phyloP scores from a whole-genome alignment of 2,888 invertebrate genomes.

The Odontothrips loti region DNA sequence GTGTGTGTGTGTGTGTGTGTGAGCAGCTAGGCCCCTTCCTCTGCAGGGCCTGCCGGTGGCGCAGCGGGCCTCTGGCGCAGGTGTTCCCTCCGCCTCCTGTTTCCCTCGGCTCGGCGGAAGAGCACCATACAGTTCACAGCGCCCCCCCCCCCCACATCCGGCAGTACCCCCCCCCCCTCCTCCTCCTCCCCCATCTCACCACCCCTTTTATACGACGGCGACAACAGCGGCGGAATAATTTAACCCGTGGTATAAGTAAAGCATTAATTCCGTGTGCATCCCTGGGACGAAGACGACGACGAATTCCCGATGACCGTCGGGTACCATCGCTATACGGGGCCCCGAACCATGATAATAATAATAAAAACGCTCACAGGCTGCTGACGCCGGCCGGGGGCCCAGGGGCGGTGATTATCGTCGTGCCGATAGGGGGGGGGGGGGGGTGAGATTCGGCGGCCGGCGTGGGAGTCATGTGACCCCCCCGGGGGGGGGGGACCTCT shows the following conservation, averaged over 20 bases:
- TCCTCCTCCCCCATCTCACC: background rate
- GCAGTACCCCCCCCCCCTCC: background rate
- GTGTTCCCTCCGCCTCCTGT: background rate
- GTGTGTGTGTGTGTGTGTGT: too few relatives aligned
- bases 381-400: background rate
- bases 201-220: background rate
- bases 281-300: background rate
- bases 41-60: background rate
- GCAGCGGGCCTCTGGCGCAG: background rate
- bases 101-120: constrained; percentile 9
- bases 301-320: background rate
- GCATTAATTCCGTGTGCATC: too few relatives aligned
- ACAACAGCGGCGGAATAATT: background rate
- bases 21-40: background rate
- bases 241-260: background rate
- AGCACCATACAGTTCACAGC: background rate
- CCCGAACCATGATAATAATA: too few relatives aligned
- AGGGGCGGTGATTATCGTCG: background rate
- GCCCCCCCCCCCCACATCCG: background rate
- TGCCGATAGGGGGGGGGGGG: background rate
- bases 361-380: background rate
- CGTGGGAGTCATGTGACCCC: background rate
- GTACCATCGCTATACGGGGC: background rate
- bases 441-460: background rate
- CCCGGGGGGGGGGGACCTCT: too few relatives aligned